Conservation (phyloP, 2,888 invertebrate genomes). For the Zootermopsis nevadensis region DNA sequence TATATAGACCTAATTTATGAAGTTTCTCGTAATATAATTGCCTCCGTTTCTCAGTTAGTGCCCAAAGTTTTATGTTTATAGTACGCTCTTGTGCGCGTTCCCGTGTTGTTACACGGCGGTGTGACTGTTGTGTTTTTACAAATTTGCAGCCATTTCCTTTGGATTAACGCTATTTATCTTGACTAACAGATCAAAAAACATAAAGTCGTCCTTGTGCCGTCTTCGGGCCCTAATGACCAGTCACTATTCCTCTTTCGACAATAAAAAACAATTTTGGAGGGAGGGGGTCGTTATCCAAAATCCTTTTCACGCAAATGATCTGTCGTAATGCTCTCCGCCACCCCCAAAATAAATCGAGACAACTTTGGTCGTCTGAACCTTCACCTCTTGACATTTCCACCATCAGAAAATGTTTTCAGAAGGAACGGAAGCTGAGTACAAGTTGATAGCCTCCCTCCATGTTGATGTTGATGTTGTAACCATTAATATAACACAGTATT, state of each 20-base stretch:
- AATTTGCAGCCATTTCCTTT: slow-evolving; percentile 44
- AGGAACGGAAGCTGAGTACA: background rate
- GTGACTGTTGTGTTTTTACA: slow-evolving; percentile 37
- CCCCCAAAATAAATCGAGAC: slow-evolving; percentile 42
- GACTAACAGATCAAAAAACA: slow-evolving; percentile 43
- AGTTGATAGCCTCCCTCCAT: background rate
- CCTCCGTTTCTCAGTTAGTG: too few species aligned
- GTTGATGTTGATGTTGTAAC: too few species aligned
- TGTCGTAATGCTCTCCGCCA: slow-evolving; percentile 21
- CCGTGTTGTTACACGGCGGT: background rate
- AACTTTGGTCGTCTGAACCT: background rate
- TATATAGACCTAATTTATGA: too few species aligned
- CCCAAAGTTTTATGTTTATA: too few species aligned
- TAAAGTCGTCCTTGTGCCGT: slow-evolving; percentile 25
- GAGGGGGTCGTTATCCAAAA: slow-evolving; percentile 39
- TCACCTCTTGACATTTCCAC: background rate
- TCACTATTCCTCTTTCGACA: slow-evolving; percentile 26
- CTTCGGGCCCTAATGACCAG: slow-evolving; percentile 39
- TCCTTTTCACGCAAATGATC: slow-evolving; percentile 43
- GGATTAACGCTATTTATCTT: slow-evolving; percentile 46
- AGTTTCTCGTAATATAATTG: too few species aligned
- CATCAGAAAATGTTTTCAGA: background rate
- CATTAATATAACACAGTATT: too few species aligned
- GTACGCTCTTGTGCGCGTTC: background rate
- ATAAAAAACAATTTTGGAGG: slow-evolving; percentile 18